Conservation (phyloP, 2,888 invertebrate genomes). For the Julus scanicus region DNA sequence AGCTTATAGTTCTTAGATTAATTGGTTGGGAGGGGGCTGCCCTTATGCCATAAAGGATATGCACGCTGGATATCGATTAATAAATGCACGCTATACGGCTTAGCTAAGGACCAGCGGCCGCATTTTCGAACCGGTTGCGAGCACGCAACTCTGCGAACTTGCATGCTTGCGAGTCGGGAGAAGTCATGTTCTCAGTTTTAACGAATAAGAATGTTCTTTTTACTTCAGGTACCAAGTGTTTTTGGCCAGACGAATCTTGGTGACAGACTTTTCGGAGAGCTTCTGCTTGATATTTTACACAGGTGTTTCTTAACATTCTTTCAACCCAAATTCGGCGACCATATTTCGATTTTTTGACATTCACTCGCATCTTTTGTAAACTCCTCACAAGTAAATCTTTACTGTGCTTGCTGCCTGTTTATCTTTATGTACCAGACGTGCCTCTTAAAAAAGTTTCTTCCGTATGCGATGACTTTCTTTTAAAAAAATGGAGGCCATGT, state of each 20-base stretch:
- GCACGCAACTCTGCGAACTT: neutral
- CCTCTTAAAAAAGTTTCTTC: neutral
- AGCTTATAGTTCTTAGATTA: conserved; percentile 29
- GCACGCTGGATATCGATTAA: conserved; percentile 20
- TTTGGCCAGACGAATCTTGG: too few relatives aligned
- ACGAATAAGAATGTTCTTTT: neutral
- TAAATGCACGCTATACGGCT: neutral
- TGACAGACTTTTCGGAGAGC: too few relatives aligned
- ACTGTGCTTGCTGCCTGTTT: conserved; percentile 30
- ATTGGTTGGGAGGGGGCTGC: conserved; percentile 31
- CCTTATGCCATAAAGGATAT: neutral
- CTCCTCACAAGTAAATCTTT: neutral
- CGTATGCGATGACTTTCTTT: neutral
- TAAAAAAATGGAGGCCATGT: neutral
- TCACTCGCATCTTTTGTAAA: neutral
- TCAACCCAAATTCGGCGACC: too few relatives aligned
- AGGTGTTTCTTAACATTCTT: too few relatives aligned
- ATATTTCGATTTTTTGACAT: neutral
- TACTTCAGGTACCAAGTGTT: too few relatives aligned
- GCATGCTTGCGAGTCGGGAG: neutral
- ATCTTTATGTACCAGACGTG: conserved; percentile 36
- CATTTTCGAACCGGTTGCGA: neutral
- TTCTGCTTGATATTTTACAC: too few relatives aligned
- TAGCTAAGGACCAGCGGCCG: neutral
- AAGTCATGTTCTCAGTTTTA: neutral